phyloP scores from a whole-genome alignment of 2,113 vertebrate species.

The Elephantulus edwardii region DNA sequence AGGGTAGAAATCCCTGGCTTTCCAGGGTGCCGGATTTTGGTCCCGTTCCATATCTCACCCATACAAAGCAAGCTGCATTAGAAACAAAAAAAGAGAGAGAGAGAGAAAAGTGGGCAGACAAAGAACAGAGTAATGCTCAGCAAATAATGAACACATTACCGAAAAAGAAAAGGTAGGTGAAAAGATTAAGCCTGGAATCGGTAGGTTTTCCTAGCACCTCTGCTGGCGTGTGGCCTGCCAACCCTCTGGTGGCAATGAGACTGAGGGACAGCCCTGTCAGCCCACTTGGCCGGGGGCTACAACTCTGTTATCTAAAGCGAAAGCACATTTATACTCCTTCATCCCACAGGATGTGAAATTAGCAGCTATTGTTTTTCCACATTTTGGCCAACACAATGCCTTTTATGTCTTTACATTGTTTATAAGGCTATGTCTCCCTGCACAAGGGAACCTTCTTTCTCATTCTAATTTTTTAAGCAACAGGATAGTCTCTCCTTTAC shows the following conservation, averaged over 20 bases:
- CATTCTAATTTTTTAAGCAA: conserved; percentile 81
- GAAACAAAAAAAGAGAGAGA: conserved; percentile 89
- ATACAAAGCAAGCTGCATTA: conserved; percentile 95
- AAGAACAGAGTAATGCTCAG: conserved; percentile 88
- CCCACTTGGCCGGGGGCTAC: conserved; percentile 79
- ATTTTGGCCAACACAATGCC: conserved; percentile 85
- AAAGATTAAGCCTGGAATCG: conserved; percentile 91
- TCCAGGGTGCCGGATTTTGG: conserved; percentile 93
- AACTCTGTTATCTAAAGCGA: conserved; percentile 87
- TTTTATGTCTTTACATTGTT: conserved; percentile 85
- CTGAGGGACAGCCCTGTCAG: conserved; percentile 80
- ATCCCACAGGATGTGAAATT: conserved; percentile 89
- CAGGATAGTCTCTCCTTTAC: conserved; percentile 75
- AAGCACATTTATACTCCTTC: conserved; percentile 82
- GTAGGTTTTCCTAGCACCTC: conserved; percentile 88
- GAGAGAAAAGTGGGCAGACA: conserved; percentile 86
- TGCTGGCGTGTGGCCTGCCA: conserved; percentile 84
- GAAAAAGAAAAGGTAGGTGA: conserved; percentile 93
- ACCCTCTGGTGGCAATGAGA: conserved; percentile 83
- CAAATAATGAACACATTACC: conserved; percentile 94
- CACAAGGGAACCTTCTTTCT: conserved; percentile 73
- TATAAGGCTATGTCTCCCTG: conserved; percentile 76
- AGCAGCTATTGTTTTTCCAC: conserved; percentile 87
- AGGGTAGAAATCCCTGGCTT: conserved; percentile 93
- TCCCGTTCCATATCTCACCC: conserved; percentile 92